Base-by-base conservation (phyloP, 2,113 vertebrate species). In the Verasper variegatus region DNA sequence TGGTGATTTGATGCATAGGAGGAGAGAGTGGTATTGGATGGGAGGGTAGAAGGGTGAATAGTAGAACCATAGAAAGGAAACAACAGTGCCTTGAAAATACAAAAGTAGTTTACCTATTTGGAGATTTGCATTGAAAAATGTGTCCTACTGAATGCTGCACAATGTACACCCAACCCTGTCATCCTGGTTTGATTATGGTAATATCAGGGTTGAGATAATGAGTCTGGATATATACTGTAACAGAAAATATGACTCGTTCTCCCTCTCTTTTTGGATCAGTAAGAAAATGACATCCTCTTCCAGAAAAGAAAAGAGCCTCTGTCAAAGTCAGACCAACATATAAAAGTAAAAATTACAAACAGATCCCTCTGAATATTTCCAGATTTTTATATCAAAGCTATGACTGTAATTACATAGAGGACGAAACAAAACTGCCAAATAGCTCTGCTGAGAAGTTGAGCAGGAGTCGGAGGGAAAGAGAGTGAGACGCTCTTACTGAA, bases 331-430 rank as follows among this genome's bases (percentile, higher is more conserved):
- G 76, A 65, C 68, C 77, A 65, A 82, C 80, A 78, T 82, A 75
- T 76, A 54, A 85, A 86, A 80, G 72, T 71, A 62, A 78, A 84
- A 82, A 78, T 82, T 81, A 68, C 78, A 80, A 86, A 86, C 84
- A 88, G 83, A 76, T 72, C 35, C 59, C 77, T 66, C 61, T 80
- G 76, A 89, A 72, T 80, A 76, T 65, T 90, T 91, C 84, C 76
- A 89, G 73, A 89, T 81, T 85, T 64, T 66, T 40, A 77, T 87
- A 86, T 84, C 59, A 88, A 85, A 87, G 78, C 74, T 82, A 14
- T 54, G 80, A 71, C 75, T 70, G 71, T 77, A 81, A 92, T 92
- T 84, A 88, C 68, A 86, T 13, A 40, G 69, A 69, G 76, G 76
- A 80, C 76, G 76, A 80, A 88, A 83, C 78, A 81, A 88, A 87